Percentiles rank a stretch among this genome's conserved stretches.
phyloP scores from a whole-genome alignment of 2,113 vertebrate species.

The Xenotilapia longispinis region DNA sequence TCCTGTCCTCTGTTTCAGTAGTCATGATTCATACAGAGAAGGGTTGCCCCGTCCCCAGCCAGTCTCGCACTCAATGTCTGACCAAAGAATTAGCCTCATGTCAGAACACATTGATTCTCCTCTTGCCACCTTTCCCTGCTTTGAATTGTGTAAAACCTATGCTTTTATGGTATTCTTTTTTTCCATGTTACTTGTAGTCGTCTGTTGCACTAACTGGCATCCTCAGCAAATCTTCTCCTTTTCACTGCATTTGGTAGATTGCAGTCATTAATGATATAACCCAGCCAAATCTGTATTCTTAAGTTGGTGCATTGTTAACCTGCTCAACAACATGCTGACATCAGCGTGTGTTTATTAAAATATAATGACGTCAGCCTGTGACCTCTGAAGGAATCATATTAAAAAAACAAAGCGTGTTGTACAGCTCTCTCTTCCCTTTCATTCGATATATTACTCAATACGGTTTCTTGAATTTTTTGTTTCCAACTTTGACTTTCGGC shows the following conservation, averaged over 20 bases:
- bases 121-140: neutral
- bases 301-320: neutral
- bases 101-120: neutral
- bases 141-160: neutral
- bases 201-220: neutral
- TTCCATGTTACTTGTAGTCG: neutral
- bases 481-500: neutral
- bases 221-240: neutral
- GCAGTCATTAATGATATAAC: neutral
- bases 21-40: neutral
- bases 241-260: neutral
- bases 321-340: neutral
- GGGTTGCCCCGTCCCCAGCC: neutral
- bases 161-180: neutral
- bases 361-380: neutral
- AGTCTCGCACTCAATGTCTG: neutral
- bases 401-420: neutral
- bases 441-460: neutral
- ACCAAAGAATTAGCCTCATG: neutral
- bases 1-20: neutral
- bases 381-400: neutral
- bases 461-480: neutral
- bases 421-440: neutral
- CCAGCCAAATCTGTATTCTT: neutral
- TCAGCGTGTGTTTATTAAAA: neutral